Evolutionary conservation across 2,797 vertebrate genomes (phyloP).

Genomic region (Lagocephalus sceleratus): DNA sequence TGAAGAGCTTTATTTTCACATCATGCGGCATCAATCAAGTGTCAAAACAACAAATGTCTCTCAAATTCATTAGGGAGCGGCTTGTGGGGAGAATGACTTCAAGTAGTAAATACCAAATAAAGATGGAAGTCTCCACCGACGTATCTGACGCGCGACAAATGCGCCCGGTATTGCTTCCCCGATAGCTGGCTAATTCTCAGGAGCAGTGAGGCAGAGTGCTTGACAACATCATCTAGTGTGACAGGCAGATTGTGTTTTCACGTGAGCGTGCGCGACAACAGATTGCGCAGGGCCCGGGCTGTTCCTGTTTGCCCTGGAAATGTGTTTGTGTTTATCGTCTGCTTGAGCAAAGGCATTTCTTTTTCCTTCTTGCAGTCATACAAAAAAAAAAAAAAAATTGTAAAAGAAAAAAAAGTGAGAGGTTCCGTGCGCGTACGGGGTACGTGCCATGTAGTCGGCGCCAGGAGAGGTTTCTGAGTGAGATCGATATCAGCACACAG

Average conservation of each 20-base stretch:
- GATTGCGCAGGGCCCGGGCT: conserved; percentile 68
- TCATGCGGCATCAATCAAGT: conserved; percentile 59
- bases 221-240: conserved; percentile 80
- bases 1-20: conserved; percentile 54
- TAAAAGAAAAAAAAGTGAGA: conserved; percentile 50
- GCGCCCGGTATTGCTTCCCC: conserved; percentile 49
- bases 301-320: conserved; percentile 75
- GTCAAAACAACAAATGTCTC: conserved; percentile 60
- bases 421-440: conserved; percentile 41
- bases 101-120: conserved; percentile 59
- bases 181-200: conserved; percentile 73
- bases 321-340: conserved; percentile 76
- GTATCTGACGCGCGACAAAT: conserved; percentile 55
- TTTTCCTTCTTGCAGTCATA: conserved; percentile 51
- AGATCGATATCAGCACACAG: conserved; percentile 73
- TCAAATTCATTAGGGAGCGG: conserved; percentile 57
- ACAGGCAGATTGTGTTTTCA: conserved; percentile 81
- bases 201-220: conserved; percentile 66
- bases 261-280: conserved; percentile 74
- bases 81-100: conserved; percentile 41
- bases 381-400: conserved; percentile 44
- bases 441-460: conserved; percentile 64
- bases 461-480: conserved; percentile 69
- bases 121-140: conserved; percentile 55
- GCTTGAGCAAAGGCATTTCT: conserved; percentile 64